Evolutionary conservation across 2,888 invertebrate species (phyloP).

Genomic region (Chirona hameri): DNA sequence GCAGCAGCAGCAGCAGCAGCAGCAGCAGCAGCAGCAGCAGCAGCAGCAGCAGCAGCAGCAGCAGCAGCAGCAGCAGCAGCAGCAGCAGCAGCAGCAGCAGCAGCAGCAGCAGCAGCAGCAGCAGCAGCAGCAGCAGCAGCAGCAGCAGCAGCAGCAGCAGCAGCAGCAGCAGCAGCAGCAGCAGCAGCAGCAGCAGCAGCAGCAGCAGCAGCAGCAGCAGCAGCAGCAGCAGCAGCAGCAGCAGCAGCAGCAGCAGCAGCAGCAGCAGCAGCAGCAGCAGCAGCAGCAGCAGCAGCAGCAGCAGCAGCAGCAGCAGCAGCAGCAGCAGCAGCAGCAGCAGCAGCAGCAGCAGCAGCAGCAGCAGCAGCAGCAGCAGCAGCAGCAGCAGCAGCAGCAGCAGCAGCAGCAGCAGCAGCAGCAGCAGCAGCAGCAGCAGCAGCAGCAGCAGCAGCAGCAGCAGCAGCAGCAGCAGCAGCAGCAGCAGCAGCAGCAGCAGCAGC

Average conservation of each 20-base stretch:
- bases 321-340: constrained; percentile 32
- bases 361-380: constrained; percentile 32
- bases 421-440: constrained; percentile 32
- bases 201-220: constrained; percentile 32
- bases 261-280: constrained; percentile 32
- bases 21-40: constrained; percentile 32
- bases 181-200: constrained; percentile 32
- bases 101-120: constrained; percentile 32
- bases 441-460: constrained; percentile 32
- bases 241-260: constrained; percentile 32
- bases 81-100: constrained; percentile 32
- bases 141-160: constrained; percentile 32
- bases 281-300: constrained; percentile 32
- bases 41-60: constrained; percentile 32
- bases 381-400: constrained; percentile 32
- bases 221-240: constrained; percentile 32
- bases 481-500: constrained; percentile 32
- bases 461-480: constrained; percentile 32
- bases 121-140: constrained; percentile 32
- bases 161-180: constrained; percentile 32
- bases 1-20: constrained; percentile 32
- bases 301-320: constrained; percentile 32
- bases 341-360: constrained; percentile 32
- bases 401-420: constrained; percentile 32
- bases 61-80: constrained; percentile 32